These are phyloP conservation scores for Rhingia rostrata DNA, from an alignment of 2,888 invertebrate genomes.

Conservation along the genomic window DNA sequence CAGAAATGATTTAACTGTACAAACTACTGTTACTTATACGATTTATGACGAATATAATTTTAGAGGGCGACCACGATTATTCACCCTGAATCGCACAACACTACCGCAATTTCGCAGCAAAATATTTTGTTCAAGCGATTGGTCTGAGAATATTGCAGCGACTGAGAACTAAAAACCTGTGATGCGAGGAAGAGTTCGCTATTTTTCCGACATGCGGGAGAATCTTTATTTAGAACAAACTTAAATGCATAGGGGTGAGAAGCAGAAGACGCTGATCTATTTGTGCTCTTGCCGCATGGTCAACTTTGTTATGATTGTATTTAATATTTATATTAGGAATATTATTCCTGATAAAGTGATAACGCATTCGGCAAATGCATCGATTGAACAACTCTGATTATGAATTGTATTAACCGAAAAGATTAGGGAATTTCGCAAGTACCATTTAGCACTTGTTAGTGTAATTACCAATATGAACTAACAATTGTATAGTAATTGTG, in stretches of 20 bases:
- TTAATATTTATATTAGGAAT: not conserved
- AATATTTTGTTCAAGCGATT: conserved; percentile 24
- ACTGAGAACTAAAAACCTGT: conserved; percentile 36
- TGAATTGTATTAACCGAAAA: not conserved
- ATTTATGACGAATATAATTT: conserved; percentile 12
- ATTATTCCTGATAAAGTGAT: conserved; percentile 46
- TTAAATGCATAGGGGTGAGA: conserved; percentile 6
- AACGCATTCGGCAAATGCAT: conserved; percentile 19
- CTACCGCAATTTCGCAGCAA: conserved; percentile 21
- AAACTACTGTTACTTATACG: conserved; percentile 20
- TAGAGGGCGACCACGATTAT: conserved; percentile 33
- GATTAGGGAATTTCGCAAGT: not conserved
- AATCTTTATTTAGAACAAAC: conserved; percentile 60
- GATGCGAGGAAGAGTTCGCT: conserved; percentile 17
- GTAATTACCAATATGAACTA: not conserved
- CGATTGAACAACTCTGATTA: not conserved
- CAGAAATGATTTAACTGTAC: conserved; percentile 1
- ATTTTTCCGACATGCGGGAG: conserved; percentile 42
- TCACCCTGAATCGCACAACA: conserved; percentile 30
- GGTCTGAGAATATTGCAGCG: conserved; percentile 27
- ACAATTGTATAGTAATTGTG: not conserved
- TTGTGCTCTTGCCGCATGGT: conserved; percentile 28
- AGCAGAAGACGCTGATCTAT: conserved; percentile 27
- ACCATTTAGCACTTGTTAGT: not conserved
- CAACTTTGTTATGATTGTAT: not conserved